Base-by-base conservation (phyloP, 1,140 invertebrate genomes). In the Drosophila prosaltans region DNA sequence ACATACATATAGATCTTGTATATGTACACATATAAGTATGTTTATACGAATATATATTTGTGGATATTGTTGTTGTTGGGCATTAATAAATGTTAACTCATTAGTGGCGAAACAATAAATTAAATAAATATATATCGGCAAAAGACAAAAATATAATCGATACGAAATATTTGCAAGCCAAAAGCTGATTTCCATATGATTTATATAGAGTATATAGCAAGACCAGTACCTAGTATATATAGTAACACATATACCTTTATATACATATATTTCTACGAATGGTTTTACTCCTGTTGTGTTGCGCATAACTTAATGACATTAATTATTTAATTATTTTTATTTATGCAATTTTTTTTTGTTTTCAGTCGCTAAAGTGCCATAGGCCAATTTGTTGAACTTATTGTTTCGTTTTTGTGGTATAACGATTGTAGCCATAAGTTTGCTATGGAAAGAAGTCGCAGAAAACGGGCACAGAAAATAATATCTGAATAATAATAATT, bases 251-350 rank as follows among this genome's bases (percentile, higher is more conserved):
- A 45, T 40, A 71, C 59, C 69, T 69, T 58, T 55, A 62, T 66
- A 58, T 59, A 61, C 43, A 48, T 43, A 61, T 73, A 59, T 59
- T 36, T 59, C 65, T 69, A 48, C 21, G 0, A 32, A 43, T 61
- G 67, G 68, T 75, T n/a, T 69, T 65, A 41, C 65, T 57, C 28
- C 43, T 58, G 41, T 36, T 54, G 59, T 76, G 65, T 67, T 65
- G 77, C 63, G 84, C 84, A 80, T 80, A 88, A 75, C 64, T 88
- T 89, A 88, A 88, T 78, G 74, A 66, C 74, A 89, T 88, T 89
- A 89, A 88, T 88, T 88, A 88, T 89, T 88, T 89, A 88, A 88
- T 89, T 89, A 84, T 88, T 88, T 83, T 78, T 81, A 84, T 89
- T 88, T 88, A 89, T 88, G 72, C 84, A 63, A 60, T 76, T 73